Evolutionary conservation across 2,797 vertebrate genomes (phyloP).

Genomic region (Orientallactaga sibirica): DNA sequence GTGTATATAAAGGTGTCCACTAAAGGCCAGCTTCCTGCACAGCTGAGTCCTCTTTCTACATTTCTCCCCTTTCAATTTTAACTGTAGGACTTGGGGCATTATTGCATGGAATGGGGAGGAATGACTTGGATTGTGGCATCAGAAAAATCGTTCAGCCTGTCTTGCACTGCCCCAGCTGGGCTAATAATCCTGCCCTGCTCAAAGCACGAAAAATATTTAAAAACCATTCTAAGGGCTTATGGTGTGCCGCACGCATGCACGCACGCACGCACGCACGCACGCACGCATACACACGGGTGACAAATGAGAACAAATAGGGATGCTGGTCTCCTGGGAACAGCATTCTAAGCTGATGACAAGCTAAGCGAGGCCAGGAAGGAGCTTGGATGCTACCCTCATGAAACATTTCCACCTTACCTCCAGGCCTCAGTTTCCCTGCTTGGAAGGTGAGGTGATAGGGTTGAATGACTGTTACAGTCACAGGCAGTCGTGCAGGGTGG

Average conservation of each 20-base stretch:
- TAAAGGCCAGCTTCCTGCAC: not conserved
- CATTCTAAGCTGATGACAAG: not conserved
- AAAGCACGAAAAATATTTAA: conserved; percentile 5
- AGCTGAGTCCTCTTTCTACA: not conserved
- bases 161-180: not conserved
- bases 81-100: not conserved
- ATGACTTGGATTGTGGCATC: not conserved
- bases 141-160: not conserved
- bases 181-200: not conserved
- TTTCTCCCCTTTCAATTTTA: not conserved
- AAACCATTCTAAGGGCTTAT: not conserved
- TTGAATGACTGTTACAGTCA: not conserved
- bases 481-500: not conserved
- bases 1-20: not conserved
- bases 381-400: not conserved
- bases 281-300: no score
- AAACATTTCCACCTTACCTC: not conserved
- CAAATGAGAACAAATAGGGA: not conserved
- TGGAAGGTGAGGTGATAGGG: not conserved
- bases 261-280: no score
- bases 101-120: not conserved
- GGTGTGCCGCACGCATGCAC: not conserved
- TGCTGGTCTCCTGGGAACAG: not conserved
- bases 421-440: not conserved
- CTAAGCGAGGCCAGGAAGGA: not conserved